Evolutionary conservation across 2,888 invertebrate species (phyloP).

Genomic region (Archips crataeganus): DNA sequence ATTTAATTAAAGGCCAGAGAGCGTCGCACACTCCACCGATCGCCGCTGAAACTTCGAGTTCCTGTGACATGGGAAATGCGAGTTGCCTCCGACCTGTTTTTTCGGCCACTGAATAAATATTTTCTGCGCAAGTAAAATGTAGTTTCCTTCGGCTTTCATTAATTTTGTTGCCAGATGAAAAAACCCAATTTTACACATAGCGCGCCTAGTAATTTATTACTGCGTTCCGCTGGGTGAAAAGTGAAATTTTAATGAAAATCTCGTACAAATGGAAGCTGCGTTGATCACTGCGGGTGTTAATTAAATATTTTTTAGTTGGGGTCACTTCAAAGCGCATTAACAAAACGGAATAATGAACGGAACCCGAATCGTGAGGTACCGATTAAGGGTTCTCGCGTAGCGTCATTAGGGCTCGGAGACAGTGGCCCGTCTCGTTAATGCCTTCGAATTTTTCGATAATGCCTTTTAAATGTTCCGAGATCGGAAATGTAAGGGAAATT

Average conservation of each 20-base stretch:
- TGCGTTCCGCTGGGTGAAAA: slow-evolving; percentile 6
- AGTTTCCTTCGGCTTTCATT: slow-evolving; percentile 16
- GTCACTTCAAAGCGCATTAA: slow-evolving; percentile 32
- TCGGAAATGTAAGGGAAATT: slow-evolving; percentile 61
- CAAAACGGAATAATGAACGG: slow-evolving; percentile 34
- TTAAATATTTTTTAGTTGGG: slow-evolving; percentile 33
- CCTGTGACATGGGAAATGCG: slow-evolving; percentile 14
- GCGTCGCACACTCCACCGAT: background rate
- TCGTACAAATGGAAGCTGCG: slow-evolving; percentile 14
- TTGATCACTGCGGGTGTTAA: slow-evolving; percentile 34
- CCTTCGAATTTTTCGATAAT: slow-evolving; percentile 63
- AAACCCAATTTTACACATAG: slow-evolving; percentile 11
- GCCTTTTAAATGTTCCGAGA: slow-evolving; percentile 57
- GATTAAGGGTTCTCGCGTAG: slow-evolving; percentile 73
- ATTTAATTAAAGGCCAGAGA: slow-evolving; percentile 31
- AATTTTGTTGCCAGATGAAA: slow-evolving; percentile 15
- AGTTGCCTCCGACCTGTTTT: slow-evolving; percentile 11
- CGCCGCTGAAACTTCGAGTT: slow-evolving; percentile 20
- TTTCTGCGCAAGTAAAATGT: slow-evolving; percentile 23
- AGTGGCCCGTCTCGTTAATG: slow-evolving; percentile 64
- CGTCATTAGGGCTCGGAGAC: slow-evolving; percentile 68
- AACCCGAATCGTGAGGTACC: slow-evolving; percentile 67
- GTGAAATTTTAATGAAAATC: slow-evolving; percentile 3
- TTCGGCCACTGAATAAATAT: slow-evolving; percentile 18
- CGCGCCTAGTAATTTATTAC: slow-evolving; percentile 25